phyloP scores from a whole-genome alignment of 1,140 invertebrate genomes.

The Nasonia longicornis region DNA sequence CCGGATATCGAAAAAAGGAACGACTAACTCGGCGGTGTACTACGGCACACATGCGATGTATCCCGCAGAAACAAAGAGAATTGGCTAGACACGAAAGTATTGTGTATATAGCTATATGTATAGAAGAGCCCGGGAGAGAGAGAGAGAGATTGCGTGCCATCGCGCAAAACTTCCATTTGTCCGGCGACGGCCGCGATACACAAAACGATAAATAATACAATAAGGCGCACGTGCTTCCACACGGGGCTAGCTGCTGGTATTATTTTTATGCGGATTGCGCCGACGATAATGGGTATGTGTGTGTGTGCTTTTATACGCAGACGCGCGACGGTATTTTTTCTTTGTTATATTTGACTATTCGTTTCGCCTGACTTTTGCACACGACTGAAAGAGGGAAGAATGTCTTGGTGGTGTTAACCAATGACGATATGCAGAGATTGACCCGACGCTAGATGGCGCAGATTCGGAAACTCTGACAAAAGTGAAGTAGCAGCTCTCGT shows the following conservation, averaged over 20 bases:
- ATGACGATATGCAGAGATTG: too few species aligned
- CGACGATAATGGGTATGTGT: not conserved
- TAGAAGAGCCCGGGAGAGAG: not conserved
- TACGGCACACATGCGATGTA: not conserved
- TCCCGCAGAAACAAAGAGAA: not conserved
- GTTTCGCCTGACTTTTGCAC: not conserved
- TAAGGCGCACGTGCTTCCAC: conserved; percentile 15
- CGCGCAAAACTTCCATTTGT: conserved; percentile 57
- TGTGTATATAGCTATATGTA: not conserved
- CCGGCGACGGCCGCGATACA: conserved; percentile 18
- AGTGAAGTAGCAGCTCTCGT: not conserved
- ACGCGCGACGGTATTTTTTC: not conserved
- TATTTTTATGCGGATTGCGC: conserved; percentile 11
- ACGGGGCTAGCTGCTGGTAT: not conserved
- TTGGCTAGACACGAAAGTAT: not conserved
- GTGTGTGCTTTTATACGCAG: not conserved
- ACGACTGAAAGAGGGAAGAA: too few species aligned
- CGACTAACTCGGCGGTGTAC: not conserved
- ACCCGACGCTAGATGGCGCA: too few species aligned
- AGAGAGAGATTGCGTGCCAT: conserved; percentile 56
- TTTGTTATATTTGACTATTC: not conserved
- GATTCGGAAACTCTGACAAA: not conserved
- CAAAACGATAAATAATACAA: conserved; percentile 19
- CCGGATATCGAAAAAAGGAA: not conserved
- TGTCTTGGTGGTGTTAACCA: too few species aligned